These are phyloP conservation scores for Cheilosia urbana DNA, from an alignment of 2,888 invertebrate genomes.

Conservation along the genomic window DNA sequence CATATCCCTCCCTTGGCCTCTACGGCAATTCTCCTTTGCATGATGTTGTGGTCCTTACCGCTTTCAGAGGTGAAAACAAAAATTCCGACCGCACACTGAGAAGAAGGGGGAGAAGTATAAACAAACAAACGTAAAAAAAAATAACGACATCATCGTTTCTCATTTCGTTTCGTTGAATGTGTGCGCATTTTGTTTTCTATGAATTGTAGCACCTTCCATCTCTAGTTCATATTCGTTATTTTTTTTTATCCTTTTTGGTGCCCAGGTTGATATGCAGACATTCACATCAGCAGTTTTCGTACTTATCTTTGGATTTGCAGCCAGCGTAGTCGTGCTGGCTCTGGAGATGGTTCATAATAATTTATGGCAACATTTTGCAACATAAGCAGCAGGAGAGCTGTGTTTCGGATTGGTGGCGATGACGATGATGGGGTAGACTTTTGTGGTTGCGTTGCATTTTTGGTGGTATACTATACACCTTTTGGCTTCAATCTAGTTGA, in stretches of 20 bases:
- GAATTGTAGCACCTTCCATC: slow-evolving; percentile 71
- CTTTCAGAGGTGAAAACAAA: slow-evolving; percentile 70
- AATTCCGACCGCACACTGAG: slow-evolving; percentile 29
- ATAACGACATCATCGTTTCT: slow-evolving; percentile 68
- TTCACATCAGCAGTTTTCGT: slow-evolving; percentile 86
- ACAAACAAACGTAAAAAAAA: slow-evolving; percentile 6
- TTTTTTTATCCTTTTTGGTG: slow-evolving; percentile 77
- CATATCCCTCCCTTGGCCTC: slow-evolving; percentile 30
- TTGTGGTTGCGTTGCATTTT: slow-evolving; percentile 70
- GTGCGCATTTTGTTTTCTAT: slow-evolving; percentile 62
- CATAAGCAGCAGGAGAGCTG: slow-evolving; percentile 65
- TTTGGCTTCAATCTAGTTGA: slow-evolving; percentile 53
- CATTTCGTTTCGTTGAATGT: slow-evolving; percentile 57
- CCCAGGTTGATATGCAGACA: slow-evolving; percentile 85
- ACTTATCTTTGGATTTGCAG: slow-evolving; percentile 84
- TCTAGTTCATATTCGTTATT: slow-evolving; percentile 54
- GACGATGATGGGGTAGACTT: slow-evolving; percentile 51
- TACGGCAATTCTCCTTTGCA: slow-evolving; percentile 42
- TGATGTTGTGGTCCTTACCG: slow-evolving; percentile 68
- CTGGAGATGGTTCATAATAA: slow-evolving; percentile 80
- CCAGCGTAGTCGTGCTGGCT: slow-evolving; percentile 80
- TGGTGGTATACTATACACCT: slow-evolving; percentile 41
- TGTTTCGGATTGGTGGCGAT: slow-evolving; percentile 67
- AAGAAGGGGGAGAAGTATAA: not conserved
- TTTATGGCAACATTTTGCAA: slow-evolving; percentile 77